phyloP scores from a whole-genome alignment of 2,797 vertebrate genomes.

The Nyctibius grandis region DNA sequence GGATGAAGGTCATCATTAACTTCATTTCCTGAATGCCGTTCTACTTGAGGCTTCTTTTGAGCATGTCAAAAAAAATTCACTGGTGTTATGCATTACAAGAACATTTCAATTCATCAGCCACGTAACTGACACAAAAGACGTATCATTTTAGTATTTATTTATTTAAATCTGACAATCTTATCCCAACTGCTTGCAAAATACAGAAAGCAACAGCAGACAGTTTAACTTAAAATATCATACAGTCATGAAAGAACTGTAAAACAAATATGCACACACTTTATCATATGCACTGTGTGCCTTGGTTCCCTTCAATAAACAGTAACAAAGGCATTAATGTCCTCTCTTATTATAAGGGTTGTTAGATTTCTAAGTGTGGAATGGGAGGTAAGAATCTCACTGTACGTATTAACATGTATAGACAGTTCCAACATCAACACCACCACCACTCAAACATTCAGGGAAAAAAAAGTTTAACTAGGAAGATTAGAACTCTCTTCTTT shows the following conservation, averaged over 20 bases:
- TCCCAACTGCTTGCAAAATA: background rate
- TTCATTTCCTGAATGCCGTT: constrained; percentile 65
- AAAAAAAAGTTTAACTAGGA: background rate
- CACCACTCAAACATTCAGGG: background rate
- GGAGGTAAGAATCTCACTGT: background rate
- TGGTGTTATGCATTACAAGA: background rate
- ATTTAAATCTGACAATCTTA: background rate
- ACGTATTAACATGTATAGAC: background rate
- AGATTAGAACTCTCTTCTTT: background rate
- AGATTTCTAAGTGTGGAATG: background rate
- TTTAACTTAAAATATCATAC: background rate
- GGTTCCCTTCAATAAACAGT: background rate
- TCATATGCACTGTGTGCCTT: background rate
- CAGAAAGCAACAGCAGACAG: background rate
- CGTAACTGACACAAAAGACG: background rate
- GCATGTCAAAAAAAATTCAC: background rate
- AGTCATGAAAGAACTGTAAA: background rate
- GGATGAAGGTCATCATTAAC: background rate
- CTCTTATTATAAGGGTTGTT: background rate
- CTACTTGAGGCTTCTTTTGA: constrained; percentile 65
- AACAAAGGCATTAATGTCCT: background rate
- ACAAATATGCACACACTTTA: background rate
- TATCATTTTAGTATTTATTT: background rate
- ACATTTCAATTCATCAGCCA: background rate
- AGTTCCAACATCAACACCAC: background rate